Conservation (phyloP, 2,113 vertebrate genomes). For the Pluvialis apricaria region DNA sequence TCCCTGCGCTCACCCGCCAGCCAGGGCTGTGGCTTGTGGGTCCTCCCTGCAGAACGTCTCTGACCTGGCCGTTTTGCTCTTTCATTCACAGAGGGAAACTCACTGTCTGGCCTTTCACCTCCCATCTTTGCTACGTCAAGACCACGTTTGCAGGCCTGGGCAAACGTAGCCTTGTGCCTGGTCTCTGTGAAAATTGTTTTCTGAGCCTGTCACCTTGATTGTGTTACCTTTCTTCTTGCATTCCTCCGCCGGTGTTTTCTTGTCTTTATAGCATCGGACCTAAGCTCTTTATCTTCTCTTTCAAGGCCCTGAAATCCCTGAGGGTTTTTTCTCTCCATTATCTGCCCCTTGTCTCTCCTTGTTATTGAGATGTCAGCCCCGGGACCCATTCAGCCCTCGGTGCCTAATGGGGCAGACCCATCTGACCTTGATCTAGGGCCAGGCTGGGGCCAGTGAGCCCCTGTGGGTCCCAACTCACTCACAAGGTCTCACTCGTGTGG, state of each 20-base stretch:
- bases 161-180: background rate
- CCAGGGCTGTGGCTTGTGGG: background rate
- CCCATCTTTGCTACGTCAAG: background rate
- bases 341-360: background rate
- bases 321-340: background rate
- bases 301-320: background rate
- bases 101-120: background rate
- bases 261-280: background rate
- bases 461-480: background rate
- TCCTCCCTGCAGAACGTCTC: background rate
- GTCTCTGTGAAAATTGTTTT: background rate
- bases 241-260: background rate
- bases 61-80: background rate
- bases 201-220: background rate
- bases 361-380: background rate
- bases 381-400: rapidly evolving
- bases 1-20: rapidly evolving
- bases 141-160: background rate
- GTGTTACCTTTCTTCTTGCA: background rate
- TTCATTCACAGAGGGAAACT: background rate
- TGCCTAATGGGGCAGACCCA: background rate
- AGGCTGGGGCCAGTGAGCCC: background rate
- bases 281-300: conserved; percentile 15
- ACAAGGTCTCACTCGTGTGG: rapidly evolving
- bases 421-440: background rate